phyloP scores from a whole-genome alignment of 2,797 vertebrate species.

The Erethizon dorsatum region DNA sequence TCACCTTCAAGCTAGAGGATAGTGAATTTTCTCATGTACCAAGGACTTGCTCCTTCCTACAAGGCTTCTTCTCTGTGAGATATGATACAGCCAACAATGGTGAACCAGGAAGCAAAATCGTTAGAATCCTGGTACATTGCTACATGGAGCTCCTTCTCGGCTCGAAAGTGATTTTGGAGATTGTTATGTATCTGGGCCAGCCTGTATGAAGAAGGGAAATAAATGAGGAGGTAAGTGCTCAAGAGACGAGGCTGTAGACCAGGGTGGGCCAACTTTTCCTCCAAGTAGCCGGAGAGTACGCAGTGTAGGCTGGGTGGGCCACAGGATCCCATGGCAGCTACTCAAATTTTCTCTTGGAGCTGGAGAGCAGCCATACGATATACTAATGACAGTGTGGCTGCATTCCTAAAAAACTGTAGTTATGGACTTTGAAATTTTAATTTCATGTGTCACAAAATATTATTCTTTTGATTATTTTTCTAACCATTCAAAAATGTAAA shows the following conservation, averaged over 20 bases:
- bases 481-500: conserved; percentile 15
- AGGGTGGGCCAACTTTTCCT: background rate
- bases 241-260: background rate
- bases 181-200: background rate
- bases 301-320: background rate
- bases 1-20: accelerated
- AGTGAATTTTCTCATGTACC: background rate
- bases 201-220: background rate
- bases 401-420: background rate
- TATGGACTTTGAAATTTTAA: conserved; percentile 28
- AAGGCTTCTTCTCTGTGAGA: background rate
- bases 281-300: too few species aligned
- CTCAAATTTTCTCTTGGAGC: background rate
- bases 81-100: accelerated
- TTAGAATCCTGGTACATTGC: background rate
- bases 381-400: background rate
- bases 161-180: background rate
- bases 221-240: background rate
- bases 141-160: background rate
- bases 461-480: conserved; percentile 25
- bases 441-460: conserved; percentile 39
- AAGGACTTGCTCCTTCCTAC: background rate
- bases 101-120: background rate
- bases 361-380: background rate
- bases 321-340: background rate